Evolutionary conservation across 2,888 invertebrate genomes (phyloP), one percentile per base, ranked within the genome.

Genomic region (Priocnemis perturbator): DNA sequence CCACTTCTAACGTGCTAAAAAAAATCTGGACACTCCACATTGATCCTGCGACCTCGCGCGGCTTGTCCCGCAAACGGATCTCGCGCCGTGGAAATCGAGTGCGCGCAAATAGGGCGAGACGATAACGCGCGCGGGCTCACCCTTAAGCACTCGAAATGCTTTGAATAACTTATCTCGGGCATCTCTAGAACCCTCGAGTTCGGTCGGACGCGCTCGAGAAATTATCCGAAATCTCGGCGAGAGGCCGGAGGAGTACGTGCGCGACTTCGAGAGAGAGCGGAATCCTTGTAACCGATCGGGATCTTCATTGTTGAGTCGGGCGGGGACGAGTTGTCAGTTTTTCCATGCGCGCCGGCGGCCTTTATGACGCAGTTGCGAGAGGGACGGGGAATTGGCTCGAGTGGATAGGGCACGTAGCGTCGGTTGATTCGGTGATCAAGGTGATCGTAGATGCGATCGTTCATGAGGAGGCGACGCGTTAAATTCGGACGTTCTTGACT

Each of bases 101-200:
- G 37, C 60, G 50, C 21, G 48, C 21, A 23, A 60, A 37, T n/a
- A 21, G 69, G 68, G 55, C 59, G 62, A 71, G 68, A 64, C 63
- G 67, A 74, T 74, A 80, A 72, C 78, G 73, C 78, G 71, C 72
- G 53, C 52, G 37, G 37, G 68, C 78, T 65, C 81, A 82, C 86
- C 86, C 87, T 82, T 76, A 81, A 85, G 85, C 87, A 81, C 83
- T 85, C 81, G 83, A 85, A 86, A 86, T 83, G 85, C 83, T 86
- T 86, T 85, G 87, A 87, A 87, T 87, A 81, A 84, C 86, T 85
- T 88, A 88, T 88, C 87, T 82, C 80, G 81, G 85, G 82, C 81
- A 88, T 86, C 87, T 85, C 77, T 83, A 88, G 87, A 81, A 82
- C 87, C 85, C 88, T 89, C 79, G 82, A 86, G 81, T 85, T 74